Conservation (phyloP, 2,113 vertebrate species). For the Pangasianodon gigas region DNA sequence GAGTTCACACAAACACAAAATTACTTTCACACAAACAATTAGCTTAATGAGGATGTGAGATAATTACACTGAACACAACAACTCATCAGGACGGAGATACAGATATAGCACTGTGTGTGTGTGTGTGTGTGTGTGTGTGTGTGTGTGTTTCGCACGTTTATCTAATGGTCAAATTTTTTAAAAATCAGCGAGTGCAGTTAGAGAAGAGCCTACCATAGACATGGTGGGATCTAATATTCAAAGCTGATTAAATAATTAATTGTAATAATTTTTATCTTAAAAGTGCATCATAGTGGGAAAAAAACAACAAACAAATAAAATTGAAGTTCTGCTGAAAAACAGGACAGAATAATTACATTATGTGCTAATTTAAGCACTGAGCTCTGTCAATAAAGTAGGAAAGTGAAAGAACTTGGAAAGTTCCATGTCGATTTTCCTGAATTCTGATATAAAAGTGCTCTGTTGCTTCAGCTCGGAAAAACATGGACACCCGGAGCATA, state of each 20-base stretch:
- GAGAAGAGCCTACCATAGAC: not conserved
- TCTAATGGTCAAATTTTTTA: not conserved
- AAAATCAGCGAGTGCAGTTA: not conserved
- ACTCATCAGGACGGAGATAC: not conserved
- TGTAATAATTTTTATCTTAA: not conserved
- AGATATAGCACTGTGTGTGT: not conserved
- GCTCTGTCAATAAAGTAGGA: not conserved
- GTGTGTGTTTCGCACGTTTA: not conserved
- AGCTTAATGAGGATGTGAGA: not conserved
- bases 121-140: not conserved
- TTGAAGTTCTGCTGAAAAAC: not conserved
- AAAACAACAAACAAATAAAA: not conserved
- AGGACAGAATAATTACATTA: not conserved
- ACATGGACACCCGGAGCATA: not conserved
- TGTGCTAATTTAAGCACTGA: not conserved
- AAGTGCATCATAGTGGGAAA: not conserved
- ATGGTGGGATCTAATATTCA: not conserved
- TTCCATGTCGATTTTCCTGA: not conserved
- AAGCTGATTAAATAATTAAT: not conserved
- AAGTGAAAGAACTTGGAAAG: too few species aligned
- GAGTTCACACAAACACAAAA: not conserved
- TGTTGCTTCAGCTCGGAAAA: not conserved
- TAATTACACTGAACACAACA: slow-evolving; percentile 9
- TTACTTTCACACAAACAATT: slow-evolving; percentile 12
- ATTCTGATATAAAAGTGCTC: not conserved